These are phyloP conservation scores for Tragopan temminckii DNA, from an alignment of 2,797 vertebrate species.

Conservation along the genomic window DNA sequence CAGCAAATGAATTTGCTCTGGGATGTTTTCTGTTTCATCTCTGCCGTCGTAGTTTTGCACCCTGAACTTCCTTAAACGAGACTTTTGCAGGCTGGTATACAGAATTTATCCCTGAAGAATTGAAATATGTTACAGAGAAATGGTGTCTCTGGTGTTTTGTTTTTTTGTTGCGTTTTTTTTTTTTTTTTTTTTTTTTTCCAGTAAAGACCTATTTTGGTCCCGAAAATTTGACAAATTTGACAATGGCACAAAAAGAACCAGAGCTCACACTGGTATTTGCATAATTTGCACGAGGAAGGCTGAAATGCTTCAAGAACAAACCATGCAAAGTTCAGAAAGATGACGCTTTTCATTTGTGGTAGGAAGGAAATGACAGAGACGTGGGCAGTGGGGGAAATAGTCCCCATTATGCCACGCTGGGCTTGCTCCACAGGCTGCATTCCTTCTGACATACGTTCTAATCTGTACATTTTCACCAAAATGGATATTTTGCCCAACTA, in stretches of 20 bases:
- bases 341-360: neutral
- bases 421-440: neutral
- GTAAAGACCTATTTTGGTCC: constrained; percentile 24
- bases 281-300: constrained; percentile 55
- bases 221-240: constrained; percentile 14
- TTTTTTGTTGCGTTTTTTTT: neutral
- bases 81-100: neutral
- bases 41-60: neutral
- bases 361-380: neutral
- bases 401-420: neutral
- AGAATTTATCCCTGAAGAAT: neutral
- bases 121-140: neutral
- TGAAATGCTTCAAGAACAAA: constrained; percentile 26
- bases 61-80: neutral
- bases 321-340: constrained; percentile 19
- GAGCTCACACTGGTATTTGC: neutral
- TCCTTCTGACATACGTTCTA: accelerated
- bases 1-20: neutral
- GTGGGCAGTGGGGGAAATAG: neutral
- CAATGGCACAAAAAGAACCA: neutral
- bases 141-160: neutral
- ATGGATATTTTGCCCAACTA: neutral
- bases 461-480: neutral
- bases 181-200: neutral
- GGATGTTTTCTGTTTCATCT: neutral